phyloP scores from a whole-genome alignment of 1,140 invertebrate species.

The Sarcophaga bullata region DNA sequence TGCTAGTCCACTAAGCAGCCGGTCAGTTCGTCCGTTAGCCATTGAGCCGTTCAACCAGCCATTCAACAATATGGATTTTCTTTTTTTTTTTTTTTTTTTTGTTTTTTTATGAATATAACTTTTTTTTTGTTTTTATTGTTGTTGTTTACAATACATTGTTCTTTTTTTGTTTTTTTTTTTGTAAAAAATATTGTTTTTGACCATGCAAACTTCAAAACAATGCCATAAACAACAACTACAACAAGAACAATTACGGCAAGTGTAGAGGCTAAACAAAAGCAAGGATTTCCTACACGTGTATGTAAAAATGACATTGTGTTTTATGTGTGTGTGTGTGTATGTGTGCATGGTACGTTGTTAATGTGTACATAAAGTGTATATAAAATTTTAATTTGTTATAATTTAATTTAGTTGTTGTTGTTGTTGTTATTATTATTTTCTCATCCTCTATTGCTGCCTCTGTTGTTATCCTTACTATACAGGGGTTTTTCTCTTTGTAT shows the following conservation, averaged over 20 bases:
- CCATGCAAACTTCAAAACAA: conserved; percentile 10
- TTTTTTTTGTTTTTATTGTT: background rate
- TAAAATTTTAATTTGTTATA: conserved; percentile 12
- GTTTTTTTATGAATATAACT: no score
- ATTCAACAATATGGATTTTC: background rate
- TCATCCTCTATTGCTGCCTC: no score
- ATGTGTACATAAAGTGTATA: conserved; percentile 6
- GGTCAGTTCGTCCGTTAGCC: background rate
- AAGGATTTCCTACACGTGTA: conserved; percentile 13
- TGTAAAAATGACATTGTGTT: background rate
- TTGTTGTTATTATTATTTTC: background rate
- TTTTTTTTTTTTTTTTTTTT: background rate
- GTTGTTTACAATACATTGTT: background rate
- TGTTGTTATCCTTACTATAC: background rate
- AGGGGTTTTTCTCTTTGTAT: background rate
- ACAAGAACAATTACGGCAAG: no score
- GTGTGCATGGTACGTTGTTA: background rate
- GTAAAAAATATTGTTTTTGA: conserved; percentile 3
- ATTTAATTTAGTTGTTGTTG: background rate
- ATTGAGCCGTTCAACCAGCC: background rate
- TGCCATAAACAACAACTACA: background rate
- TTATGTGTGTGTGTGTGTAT: no score
- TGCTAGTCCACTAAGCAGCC: background rate
- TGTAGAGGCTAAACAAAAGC: background rate
- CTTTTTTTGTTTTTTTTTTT: background rate